Evolutionary conservation across 1,140 invertebrate genomes (phyloP).

Genomic region (Mercenaria mercenaria): DNA sequence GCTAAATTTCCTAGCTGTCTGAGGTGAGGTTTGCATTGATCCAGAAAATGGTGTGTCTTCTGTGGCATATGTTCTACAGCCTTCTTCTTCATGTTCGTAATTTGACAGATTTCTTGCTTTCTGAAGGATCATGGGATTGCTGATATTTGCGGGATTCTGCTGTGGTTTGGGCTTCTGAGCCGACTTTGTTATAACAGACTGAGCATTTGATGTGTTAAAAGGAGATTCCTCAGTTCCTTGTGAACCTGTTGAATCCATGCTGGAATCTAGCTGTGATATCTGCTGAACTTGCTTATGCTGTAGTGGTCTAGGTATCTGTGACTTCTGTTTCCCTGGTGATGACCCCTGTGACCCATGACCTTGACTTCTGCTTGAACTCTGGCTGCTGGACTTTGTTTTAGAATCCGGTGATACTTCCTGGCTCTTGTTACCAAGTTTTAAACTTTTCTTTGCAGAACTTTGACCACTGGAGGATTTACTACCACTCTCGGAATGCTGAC

Average conservation of each 20-base stretch:
- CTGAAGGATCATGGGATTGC: conserved; percentile 22
- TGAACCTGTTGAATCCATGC: conserved; percentile 50
- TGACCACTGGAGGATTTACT: conserved; percentile 29
- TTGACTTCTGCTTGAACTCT: conserved; percentile 42
- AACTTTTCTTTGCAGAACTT: conserved; percentile 50
- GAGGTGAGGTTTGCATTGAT: conserved; percentile 66
- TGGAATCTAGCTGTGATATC: conserved; percentile 44
- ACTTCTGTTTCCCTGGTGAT: conserved; percentile 50
- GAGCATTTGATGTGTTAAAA: conserved; percentile 36
- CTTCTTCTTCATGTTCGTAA: conserved; percentile 85
- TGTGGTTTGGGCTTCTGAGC: neutral
- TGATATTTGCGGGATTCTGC: neutral
- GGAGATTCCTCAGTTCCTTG: conserved; percentile 66
- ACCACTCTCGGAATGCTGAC: neutral
- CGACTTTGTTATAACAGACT: conserved; percentile 21
- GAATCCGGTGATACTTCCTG: neutral
- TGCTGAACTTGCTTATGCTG: conserved; percentile 50
- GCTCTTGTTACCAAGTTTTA: conserved; percentile 23
- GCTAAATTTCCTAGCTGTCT: conserved; percentile 29
- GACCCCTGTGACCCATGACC: conserved; percentile 25
- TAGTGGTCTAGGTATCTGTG: conserved; percentile 44
- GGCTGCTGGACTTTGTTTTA: neutral
- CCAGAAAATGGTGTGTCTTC: conserved; percentile 91
- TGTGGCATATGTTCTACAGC: conserved; percentile 91
- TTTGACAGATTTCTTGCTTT: conserved; percentile 52